phyloP scores from a whole-genome alignment of 2,113 vertebrate genomes.

The Dolichotis patagonum region DNA sequence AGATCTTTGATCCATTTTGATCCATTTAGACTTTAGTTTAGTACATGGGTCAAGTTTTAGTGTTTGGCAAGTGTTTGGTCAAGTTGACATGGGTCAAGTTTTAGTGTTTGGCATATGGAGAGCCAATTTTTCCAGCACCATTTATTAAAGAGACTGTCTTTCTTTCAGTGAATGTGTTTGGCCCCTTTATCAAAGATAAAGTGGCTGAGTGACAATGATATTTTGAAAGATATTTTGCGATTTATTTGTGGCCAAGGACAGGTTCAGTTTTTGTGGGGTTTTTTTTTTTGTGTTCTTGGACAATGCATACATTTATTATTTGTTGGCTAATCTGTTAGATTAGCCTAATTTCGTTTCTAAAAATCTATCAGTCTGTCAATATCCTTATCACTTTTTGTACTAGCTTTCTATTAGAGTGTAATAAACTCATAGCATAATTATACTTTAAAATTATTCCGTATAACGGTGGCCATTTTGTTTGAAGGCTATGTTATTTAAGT shows the following conservation, averaged over 20 bases:
- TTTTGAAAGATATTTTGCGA: background rate
- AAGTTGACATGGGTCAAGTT: too few species aligned
- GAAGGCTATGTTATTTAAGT: background rate
- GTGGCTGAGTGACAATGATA: background rate
- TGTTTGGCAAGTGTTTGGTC: too few species aligned
- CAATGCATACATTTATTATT: background rate
- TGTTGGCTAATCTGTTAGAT: background rate
- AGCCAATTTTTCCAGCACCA: too few species aligned
- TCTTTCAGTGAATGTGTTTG: too few species aligned
- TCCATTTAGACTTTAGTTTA: too few species aligned
- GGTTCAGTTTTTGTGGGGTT: background rate
- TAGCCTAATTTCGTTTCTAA: background rate
- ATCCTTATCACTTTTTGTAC: background rate
- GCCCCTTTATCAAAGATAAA: too few species aligned
- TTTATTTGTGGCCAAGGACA: background rate
- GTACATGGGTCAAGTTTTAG: too few species aligned
- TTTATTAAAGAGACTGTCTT: too few species aligned
- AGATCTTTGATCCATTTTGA: too few species aligned
- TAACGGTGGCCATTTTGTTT: slow-evolving; percentile 23
- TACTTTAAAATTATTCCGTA: background rate
- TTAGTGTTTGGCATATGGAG: too few species aligned
- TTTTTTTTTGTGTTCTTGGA: background rate
- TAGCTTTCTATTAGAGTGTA: slow-evolving; percentile 6
- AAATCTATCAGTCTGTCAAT: background rate
- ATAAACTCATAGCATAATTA: background rate